Evolutionary conservation across 2,797 vertebrate genomes (phyloP).

Genomic region (Schizothorax lantsangensis): DNA sequence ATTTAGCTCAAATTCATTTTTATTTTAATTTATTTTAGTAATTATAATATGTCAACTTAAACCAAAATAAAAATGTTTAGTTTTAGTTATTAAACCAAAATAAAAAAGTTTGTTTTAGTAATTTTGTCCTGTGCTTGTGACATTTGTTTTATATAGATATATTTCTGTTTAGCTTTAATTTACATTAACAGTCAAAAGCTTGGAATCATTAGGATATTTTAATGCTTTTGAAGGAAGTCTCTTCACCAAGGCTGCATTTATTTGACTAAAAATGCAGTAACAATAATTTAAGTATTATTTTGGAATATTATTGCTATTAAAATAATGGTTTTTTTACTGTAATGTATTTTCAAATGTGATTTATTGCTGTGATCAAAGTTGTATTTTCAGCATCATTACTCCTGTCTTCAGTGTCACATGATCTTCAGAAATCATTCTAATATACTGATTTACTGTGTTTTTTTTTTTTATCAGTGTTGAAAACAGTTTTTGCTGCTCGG

Average conservation of each 20-base stretch:
- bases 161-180: not conserved
- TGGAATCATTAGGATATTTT: not conserved
- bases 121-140: not conserved
- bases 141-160: not conserved
- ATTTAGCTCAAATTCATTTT: no score
- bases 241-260: not conserved
- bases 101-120: not conserved
- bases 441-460: not conserved
- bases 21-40: not conserved
- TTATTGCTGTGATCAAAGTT: no score
- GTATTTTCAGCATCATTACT: not conserved
- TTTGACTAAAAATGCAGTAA: not conserved
- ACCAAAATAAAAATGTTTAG: no score
- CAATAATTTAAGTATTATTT: not conserved
- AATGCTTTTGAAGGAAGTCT: not conserved
- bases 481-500: not conserved
- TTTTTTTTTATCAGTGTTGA: not conserved
- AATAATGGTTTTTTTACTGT: not conserved
- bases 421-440: not conserved
- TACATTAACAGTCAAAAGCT: not conserved
- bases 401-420: not conserved
- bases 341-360: not conserved
- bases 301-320: not conserved
- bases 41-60: no score
- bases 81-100: not conserved